Evolutionary conservation across 2,888 invertebrate genomes (phyloP).

Genomic region (Muschampia plurimacula): DNA sequence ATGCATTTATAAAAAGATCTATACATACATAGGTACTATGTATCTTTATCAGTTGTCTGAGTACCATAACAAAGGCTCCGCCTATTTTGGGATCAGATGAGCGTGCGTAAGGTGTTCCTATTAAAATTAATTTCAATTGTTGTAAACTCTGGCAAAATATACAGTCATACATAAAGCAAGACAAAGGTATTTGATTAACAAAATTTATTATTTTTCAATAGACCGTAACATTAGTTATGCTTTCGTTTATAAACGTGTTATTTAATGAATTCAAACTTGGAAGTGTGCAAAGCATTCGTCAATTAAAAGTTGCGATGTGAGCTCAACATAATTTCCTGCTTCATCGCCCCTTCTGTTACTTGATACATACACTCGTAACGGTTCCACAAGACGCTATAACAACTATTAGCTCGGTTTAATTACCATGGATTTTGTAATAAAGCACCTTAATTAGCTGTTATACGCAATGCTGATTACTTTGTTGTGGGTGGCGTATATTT

Average conservation of each 20-base stretch:
- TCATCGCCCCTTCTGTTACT: conserved; percentile 46
- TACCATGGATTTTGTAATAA: conserved; percentile 69
- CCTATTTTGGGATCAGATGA: too few relatives aligned
- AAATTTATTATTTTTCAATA: conserved; percentile 21
- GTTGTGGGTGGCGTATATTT: conserved; percentile 55
- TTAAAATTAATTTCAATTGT: not conserved
- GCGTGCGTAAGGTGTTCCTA: not conserved
- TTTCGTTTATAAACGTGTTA: conserved; percentile 30
- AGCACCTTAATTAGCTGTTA: conserved; percentile 73
- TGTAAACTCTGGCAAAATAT: not conserved
- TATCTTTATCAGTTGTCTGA: conserved; percentile 3
- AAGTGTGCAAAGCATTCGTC: conserved; percentile 39
- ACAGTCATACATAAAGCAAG: not conserved
- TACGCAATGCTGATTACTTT: conserved; percentile 67
- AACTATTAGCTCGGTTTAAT: conserved; percentile 50
- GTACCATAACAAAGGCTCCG: too few relatives aligned
- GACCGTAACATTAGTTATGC: conserved; percentile 4
- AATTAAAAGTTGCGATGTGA: conserved; percentile 50
- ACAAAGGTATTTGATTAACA: conserved; percentile 9
- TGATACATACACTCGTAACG: conserved; percentile 45
- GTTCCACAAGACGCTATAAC: conserved; percentile 46
- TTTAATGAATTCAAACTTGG: conserved; percentile 36
- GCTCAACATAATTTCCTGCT: conserved; percentile 45
- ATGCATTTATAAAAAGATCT: too few relatives aligned
- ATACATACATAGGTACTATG: too few relatives aligned